phyloP scores from a whole-genome alignment of 2,797 vertebrate species.

The Halcyon smyrnensis region DNA sequence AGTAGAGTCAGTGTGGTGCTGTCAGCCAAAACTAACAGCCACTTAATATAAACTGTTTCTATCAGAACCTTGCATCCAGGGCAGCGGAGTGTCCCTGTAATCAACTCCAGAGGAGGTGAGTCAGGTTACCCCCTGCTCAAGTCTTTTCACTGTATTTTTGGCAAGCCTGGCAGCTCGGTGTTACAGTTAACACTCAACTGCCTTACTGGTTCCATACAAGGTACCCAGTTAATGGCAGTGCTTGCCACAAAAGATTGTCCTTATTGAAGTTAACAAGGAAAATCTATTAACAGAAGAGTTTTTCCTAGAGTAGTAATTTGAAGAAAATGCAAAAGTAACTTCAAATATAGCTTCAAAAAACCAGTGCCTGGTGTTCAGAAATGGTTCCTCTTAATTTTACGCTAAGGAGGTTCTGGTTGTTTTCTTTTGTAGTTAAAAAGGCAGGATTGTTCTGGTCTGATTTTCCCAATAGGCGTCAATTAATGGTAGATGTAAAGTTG shows the following conservation, averaged over 20 bases:
- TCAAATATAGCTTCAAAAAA: not conserved
- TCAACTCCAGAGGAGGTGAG: not conserved
- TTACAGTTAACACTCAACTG: not conserved
- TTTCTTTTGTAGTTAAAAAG: not conserved
- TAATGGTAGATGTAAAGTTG: not conserved
- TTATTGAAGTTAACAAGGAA: not conserved
- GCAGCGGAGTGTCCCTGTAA: not conserved
- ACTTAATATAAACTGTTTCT: rapidly evolving
- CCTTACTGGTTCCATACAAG: not conserved
- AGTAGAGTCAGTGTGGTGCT: not conserved
- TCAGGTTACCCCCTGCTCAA: not conserved
- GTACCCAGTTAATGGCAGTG: not conserved
- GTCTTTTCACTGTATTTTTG: not conserved
- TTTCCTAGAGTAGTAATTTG: not conserved
- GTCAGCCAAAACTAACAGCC: not conserved
- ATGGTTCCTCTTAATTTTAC: not conserved
- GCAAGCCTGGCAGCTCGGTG: not conserved
- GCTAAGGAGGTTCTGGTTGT: not conserved
- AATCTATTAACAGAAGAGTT: not conserved
- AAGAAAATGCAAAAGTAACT: not conserved
- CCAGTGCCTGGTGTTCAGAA: not conserved
- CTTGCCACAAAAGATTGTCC: not conserved
- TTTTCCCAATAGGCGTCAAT: not conserved
- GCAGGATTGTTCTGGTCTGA: not conserved
- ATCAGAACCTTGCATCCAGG: not conserved